A percentile compares a stretch with the other conserved stretches of the same genome.
Evolutionary conservation across 2,113 vertebrate species (phyloP).

Genomic region (Channa argus): DNA sequence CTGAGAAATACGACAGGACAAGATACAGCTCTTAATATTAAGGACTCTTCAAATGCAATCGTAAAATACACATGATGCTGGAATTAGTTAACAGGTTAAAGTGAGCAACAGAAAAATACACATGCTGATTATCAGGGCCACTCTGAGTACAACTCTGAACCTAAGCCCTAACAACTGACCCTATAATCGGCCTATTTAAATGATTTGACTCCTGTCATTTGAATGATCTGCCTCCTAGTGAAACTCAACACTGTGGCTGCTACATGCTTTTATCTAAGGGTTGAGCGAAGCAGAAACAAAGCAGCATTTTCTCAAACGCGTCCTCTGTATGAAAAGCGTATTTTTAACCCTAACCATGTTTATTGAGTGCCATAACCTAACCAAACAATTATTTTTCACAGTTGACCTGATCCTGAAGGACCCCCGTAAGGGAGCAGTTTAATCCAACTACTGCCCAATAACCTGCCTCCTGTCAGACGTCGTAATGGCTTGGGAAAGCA

Average conservation of each 20-base stretch:
- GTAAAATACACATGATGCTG: conserved; percentile 11
- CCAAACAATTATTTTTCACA: too few relatives aligned
- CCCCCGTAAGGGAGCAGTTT: too few relatives aligned
- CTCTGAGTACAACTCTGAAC: conserved; percentile 45
- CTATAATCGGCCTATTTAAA: conserved; percentile 42
- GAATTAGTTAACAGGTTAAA: conserved; percentile 22
- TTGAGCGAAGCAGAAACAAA: conserved; percentile 36
- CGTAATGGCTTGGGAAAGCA: too few relatives aligned
- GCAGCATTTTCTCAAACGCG: conserved; percentile 30
- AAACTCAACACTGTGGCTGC: conserved; percentile 53
- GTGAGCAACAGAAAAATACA: conserved; percentile 29
- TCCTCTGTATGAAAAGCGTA: conserved; percentile 27
- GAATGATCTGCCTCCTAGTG: conserved; percentile 53
- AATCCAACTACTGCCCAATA: too few relatives aligned
- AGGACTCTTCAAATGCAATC: neutral
- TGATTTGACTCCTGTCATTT: conserved; percentile 54
- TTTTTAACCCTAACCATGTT: too few relatives aligned
- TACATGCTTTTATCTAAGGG: conserved; percentile 43
- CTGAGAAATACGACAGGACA: neutral
- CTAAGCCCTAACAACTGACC: conserved; percentile 31
- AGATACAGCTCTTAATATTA: neutral
- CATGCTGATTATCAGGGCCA: conserved; percentile 13
- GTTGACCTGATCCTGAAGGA: too few relatives aligned
- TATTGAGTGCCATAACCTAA: too few relatives aligned
- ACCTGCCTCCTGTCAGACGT: too few relatives aligned